Base-by-base conservation (phyloP, 2,797 vertebrate genomes). In the Buceros bicornis region DNA sequence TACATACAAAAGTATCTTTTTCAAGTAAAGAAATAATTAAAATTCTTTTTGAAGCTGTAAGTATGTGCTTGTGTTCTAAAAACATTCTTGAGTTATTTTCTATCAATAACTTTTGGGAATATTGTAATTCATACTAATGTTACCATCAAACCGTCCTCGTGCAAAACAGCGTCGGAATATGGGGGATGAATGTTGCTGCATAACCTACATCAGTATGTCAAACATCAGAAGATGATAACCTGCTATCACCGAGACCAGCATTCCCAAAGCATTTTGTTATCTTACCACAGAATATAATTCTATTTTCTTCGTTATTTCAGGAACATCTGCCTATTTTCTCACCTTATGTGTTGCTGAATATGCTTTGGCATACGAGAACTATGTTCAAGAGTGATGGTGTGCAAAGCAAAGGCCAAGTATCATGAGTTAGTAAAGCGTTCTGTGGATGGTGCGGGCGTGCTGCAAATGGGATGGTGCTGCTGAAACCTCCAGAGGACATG, bases 341-440 rank as follows among this genome's bases (percentile, higher is more conserved):
- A 35, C 66, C 73, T 79, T 22, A 42, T 40, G n/a, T 28, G 33
- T 21, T 87, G 70, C 66, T 90, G 76, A 85, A 57, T 2, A 79
- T 37, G 51, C 35, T 93, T 64, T 92, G 91, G 77, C 26, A 57
- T 35, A 70, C 25, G 57, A 87, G 61, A 82, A 54, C 76, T 70
- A 74, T 81, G 94, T 91, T 86, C 62, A 53, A 28, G 85, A 70
- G 67, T 74, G 89, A 72, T 26, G 78, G 65, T 53, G 64, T 61
- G 57, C 66, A 65, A 78, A 90, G 89, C 73, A 79, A 72, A 60
- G 86, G 58, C 87, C 48, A 33, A 33, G 61, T 70, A n/a, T 16
- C 21, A 28, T 31, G 62, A 40, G 71, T 95, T 91, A 95, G 83
- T 90, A 76, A 95, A 97, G 91, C 89, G 26, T 29, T 4, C 37